phyloP scores from a whole-genome alignment of 2,888 invertebrate genomes.

The Microdon myrmicae region DNA sequence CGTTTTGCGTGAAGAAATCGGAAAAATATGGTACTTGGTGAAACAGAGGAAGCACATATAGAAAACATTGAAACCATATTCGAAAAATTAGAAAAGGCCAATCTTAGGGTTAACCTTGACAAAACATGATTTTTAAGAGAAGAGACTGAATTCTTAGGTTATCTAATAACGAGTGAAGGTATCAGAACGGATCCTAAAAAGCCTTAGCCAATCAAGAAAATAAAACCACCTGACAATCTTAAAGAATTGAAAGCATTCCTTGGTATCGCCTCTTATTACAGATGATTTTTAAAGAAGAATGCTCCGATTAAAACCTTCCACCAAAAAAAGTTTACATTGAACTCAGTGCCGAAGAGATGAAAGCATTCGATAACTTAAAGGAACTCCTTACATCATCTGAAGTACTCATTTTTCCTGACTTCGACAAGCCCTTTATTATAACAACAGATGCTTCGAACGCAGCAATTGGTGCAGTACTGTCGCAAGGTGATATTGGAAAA shows the following conservation, averaged over 20 bases:
- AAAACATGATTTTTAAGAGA: constrained; percentile 5
- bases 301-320: no score
- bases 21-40: constrained; percentile 9
- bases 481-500: constrained; percentile 13
- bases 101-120: no score
- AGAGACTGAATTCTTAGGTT: background rate
- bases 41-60: background rate
- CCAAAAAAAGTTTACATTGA: background rate
- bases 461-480: constrained; percentile 10
- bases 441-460: constrained; percentile 8
- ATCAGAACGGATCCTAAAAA: background rate
- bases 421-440: constrained; percentile 5
- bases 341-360: constrained; percentile 41
- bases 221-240: no score
- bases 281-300: no score
- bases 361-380: background rate
- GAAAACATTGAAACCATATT: background rate
- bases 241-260: no score
- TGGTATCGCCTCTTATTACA: no score
- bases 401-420: constrained; percentile 10
- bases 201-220: background rate
- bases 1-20: constrained; percentile 3
- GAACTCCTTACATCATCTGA: constrained; percentile 7
- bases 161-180: background rate
- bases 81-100: constrained; percentile 1